Conservation (phyloP, 2,888 invertebrate species). For the Andrena camellia region DNA sequence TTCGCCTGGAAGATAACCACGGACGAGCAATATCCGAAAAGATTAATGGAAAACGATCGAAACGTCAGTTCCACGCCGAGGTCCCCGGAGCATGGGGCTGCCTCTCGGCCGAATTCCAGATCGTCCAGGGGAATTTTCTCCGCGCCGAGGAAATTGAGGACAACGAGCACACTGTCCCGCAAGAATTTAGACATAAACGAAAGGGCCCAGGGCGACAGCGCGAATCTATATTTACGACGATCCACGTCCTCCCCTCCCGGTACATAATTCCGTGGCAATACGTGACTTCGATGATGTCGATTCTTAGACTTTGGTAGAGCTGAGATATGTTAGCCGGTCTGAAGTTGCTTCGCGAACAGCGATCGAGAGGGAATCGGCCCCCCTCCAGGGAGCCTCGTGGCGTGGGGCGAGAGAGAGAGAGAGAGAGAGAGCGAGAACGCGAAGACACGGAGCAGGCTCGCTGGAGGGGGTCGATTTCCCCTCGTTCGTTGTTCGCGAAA, state of each 20-base stretch:
- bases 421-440: no score
- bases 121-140: slow-evolving; percentile 19
- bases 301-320: no score
- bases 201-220: not conserved
- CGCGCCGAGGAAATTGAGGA: not conserved
- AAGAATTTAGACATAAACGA: not conserved
- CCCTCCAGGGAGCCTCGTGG: no score
- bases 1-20: slow-evolving; percentile 76
- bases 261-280: slow-evolving; percentile 4
- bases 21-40: slow-evolving; percentile 75
- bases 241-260: slow-evolving; percentile 20
- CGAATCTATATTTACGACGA: not conserved
- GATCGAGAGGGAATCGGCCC: no score
- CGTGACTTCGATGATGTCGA: no score
- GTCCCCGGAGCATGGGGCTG: not conserved
- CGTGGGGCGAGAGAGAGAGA: no score
- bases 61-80: slow-evolving; percentile 19
- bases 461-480: no score
- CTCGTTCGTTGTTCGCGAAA: no score
- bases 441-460: no score
- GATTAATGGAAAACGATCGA: slow-evolving; percentile 25
- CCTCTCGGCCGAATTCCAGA: not conserved
- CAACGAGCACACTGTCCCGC: not conserved
- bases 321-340: no score
- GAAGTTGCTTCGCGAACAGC: no score